Base-by-base conservation (phyloP, 2,113 vertebrate genomes). In the Heterocephalus glaber region DNA sequence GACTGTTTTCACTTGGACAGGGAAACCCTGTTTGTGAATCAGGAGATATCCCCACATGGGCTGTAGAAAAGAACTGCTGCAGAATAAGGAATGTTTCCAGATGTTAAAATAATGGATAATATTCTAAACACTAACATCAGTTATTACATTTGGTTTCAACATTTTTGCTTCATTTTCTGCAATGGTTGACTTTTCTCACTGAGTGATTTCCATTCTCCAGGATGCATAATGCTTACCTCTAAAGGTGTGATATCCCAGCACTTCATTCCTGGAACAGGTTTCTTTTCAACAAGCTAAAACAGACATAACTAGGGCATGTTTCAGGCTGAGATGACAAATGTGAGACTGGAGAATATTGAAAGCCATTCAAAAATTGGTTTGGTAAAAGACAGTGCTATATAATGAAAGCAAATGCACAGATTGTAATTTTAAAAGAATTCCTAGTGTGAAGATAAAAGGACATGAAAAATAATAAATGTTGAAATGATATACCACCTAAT, bases 401-500 rank as follows among this genome's bases (percentile, higher is more conserved):
- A 98, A 98, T 98, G 98, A 98, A 98, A 98, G 97, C 97, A 98
- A 98, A 98, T 98, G 98, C 97, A 98, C 1, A 2, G 97, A 96
- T 98, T n/a, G 96, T 98, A 98, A 98, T 98, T 98, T 98, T 98
- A 98, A 98, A 98, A 98, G 98, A 98, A 98, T 98, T 98, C 98
- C 98, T 98, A 98, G 98, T 98, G 95, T 98, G 98, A 98, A 98
- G 98, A 98, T 98, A 98, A 99, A 98, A 98, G 98, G 98, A 98
- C 98, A 98, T 98, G 99, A 99, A 99, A 99, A 98, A 98, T 98
- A 98, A 99, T 99, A 98, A 99, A 98, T 98, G 98, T 98, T 98
- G 98, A 99, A 99, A 98, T 98, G 98, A 99, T 99, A 99, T 98
- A 99, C 99, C 98, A 98, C 98, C 99, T 99, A 99, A 99, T 99